Evolutionary conservation across 2,888 invertebrate species (phyloP).

Genomic region (Tipula helvola): DNA sequence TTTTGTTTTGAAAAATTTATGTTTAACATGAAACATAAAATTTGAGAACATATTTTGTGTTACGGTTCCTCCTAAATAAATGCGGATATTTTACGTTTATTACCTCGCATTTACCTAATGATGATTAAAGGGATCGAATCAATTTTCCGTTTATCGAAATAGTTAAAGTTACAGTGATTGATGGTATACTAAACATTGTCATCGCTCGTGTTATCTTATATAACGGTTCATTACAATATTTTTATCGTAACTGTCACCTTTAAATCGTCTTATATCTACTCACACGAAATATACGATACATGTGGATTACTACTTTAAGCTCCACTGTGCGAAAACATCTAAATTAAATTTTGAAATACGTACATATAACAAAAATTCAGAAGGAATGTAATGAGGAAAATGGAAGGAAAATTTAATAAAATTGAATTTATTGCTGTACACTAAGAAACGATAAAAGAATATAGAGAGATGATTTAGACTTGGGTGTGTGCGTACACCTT

Average conservation of each 20-base stretch:
- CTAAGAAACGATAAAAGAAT: neutral
- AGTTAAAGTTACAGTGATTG: neutral
- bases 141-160: neutral
- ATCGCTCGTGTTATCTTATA: neutral
- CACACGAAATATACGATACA: neutral
- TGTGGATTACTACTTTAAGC: neutral
- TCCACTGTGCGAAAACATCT: neutral
- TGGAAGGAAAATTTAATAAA: neutral
- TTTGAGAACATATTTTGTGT: neutral
- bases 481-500: neutral
- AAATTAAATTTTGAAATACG: neutral
- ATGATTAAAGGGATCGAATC: neutral
- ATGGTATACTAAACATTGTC: neutral
- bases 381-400: neutral
- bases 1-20: neutral
- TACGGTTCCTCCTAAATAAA: neutral
- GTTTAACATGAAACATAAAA: neutral
- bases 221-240: too few species aligned
- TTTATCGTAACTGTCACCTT: neutral
- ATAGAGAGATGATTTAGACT: neutral
- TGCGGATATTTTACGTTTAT: neutral
- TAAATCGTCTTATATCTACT: neutral
- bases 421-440: neutral
- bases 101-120: neutral
- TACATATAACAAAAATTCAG: neutral